Conservation (phyloP, 2,888 invertebrate species). For the Tethea ocularis region DNA sequence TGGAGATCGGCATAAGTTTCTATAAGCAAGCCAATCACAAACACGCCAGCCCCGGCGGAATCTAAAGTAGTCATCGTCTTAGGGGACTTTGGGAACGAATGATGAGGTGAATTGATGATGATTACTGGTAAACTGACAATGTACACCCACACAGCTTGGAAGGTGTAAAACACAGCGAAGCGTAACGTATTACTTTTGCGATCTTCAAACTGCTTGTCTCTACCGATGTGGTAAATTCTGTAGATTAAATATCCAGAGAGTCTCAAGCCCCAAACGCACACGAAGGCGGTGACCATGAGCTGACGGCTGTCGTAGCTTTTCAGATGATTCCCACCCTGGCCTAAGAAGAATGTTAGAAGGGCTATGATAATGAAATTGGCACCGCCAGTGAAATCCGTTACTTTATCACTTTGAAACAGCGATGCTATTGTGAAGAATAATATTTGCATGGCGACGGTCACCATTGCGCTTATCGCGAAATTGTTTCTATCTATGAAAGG, state of each 20-base stretch:
- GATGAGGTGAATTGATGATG: conserved; percentile 93
- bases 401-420: conserved; percentile 93
- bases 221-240: conserved; percentile 94
- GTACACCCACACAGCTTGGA: conserved; percentile 96
- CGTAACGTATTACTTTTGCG: conserved; percentile 92
- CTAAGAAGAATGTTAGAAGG: conserved; percentile 92
- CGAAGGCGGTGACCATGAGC: conserved; percentile 94
- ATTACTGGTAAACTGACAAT: conserved; percentile 96
- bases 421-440: conserved; percentile 94
- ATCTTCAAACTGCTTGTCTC: conserved; percentile 96
- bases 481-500: conserved; percentile 92
- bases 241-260: conserved; percentile 95
- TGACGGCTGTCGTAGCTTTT: conserved; percentile 94
- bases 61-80: conserved; percentile 95
- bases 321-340: conserved; percentile 88
- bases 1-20: conserved; percentile 97
- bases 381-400: conserved; percentile 97
- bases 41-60: conserved; percentile 92
- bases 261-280: conserved; percentile 94
- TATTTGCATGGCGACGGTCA: conserved; percentile 92
- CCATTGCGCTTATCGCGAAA: conserved; percentile 93
- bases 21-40: conserved; percentile 92
- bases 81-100: conserved; percentile 88
- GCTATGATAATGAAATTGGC: conserved; percentile 96
- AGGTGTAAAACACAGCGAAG: conserved; percentile 97